Evolutionary conservation across 2,888 invertebrate species (phyloP).

Genomic region (Xanthia togata): DNA sequence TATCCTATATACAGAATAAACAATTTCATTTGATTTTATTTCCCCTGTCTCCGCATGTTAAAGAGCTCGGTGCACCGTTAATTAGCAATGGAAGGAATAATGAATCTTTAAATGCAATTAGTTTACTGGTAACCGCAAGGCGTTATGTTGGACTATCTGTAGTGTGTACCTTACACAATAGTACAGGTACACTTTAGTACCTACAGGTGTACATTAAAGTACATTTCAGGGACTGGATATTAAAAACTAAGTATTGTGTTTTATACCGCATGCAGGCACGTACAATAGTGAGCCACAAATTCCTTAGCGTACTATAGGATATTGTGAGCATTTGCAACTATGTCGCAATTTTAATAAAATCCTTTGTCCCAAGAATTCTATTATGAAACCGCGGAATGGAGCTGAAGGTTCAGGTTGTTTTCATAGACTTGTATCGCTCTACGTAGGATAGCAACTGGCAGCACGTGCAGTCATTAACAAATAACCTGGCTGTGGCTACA

Average conservation of each 20-base stretch:
- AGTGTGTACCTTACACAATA: neutral
- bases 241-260: neutral
- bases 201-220: neutral
- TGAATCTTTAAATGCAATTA: neutral
- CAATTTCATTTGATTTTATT: too few species aligned
- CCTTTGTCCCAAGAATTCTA: constrained; percentile 46
- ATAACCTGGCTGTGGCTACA: neutral
- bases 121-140: neutral
- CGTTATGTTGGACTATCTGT: neutral
- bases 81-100: neutral
- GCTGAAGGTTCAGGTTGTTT: constrained; percentile 14
- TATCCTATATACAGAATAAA: too few species aligned
- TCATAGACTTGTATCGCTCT: neutral
- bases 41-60: too few species aligned
- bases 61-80: too few species aligned
- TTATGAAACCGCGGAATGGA: constrained; percentile 37
- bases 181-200: too few species aligned
- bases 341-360: constrained; percentile 29
- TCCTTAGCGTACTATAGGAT: neutral
- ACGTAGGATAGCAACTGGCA: neutral
- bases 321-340: constrained; percentile 28
- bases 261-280: neutral
- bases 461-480: neutral
- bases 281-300: constrained; percentile 15
- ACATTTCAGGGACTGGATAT: neutral